phyloP scores from a whole-genome alignment of 2,113 vertebrate genomes.

The Seriola quinqueradiata region DNA sequence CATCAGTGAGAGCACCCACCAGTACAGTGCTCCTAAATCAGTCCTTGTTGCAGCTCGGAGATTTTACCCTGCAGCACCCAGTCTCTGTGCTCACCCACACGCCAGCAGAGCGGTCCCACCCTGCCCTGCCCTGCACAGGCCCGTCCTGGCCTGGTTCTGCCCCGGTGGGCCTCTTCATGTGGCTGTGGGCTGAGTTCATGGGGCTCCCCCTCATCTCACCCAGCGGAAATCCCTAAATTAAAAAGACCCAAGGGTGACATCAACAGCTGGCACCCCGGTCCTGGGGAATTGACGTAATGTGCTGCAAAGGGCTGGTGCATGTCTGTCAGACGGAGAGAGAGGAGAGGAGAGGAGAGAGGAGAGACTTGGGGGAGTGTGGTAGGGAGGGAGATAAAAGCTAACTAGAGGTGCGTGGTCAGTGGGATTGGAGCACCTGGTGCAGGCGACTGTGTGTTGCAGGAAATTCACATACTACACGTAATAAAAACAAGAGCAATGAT shows the following conservation, averaged over 20 bases:
- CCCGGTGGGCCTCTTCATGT: slow-evolving; percentile 71
- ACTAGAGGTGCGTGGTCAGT: not conserved
- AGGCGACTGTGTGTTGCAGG: not conserved
- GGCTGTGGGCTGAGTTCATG: slow-evolving; percentile 70
- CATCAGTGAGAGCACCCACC: not conserved
- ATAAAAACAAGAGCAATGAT: slow-evolving; percentile 11
- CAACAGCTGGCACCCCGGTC: slow-evolving; percentile 76
- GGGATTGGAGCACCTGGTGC: not conserved
- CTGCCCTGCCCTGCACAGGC: slow-evolving; percentile 26
- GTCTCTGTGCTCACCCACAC: slow-evolving; percentile 24
- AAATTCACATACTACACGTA: slow-evolving; percentile 7
- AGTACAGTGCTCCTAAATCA: not conserved
- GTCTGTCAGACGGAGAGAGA: slow-evolving; percentile 65
- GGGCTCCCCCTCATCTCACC: slow-evolving; percentile 76
- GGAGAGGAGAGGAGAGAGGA: slow-evolving; percentile 13
- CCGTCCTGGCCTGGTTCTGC: slow-evolving; percentile 38
- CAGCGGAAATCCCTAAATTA: slow-evolving; percentile 83
- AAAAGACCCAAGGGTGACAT: slow-evolving; percentile 83
- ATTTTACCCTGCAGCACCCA: slow-evolving; percentile 28
- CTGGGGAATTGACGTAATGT: slow-evolving; percentile 74
- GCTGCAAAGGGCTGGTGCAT: slow-evolving; percentile 73
- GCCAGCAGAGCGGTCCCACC: slow-evolving; percentile 38
- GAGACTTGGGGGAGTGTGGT: not conserved
- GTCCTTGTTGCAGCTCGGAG: slow-evolving; percentile 4
- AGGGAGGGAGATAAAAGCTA: slow-evolving; percentile 30